Percentiles rank a stretch among this genome's conserved stretches.
phyloP scores from a whole-genome alignment of 2,113 vertebrate species.

The Prietella phreatophila region DNA sequence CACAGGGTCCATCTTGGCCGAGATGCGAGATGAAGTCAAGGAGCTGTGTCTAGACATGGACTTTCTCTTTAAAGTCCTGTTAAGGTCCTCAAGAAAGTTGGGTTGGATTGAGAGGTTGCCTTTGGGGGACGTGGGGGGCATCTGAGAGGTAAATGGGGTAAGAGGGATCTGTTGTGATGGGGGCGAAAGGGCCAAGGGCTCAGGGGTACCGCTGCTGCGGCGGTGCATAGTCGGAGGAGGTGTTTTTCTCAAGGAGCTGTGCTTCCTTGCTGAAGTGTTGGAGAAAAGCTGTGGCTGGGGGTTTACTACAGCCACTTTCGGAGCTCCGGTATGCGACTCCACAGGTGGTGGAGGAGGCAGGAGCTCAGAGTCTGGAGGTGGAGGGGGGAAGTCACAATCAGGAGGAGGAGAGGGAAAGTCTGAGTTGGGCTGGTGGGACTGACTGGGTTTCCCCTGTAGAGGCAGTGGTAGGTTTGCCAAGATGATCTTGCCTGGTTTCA shows the following conservation, averaged over 20 bases:
- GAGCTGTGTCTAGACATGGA: slow-evolving; percentile 92
- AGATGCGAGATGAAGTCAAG: slow-evolving; percentile 79
- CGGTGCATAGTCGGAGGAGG: slow-evolving; percentile 81
- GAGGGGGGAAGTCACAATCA: slow-evolving; percentile 71
- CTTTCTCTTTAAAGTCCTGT: slow-evolving; percentile 95
- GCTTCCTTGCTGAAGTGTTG: slow-evolving; percentile 74
- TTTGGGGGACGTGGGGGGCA: slow-evolving; percentile 88
- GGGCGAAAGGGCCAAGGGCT: slow-evolving; percentile 64
- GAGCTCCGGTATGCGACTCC: slow-evolving; percentile 81
- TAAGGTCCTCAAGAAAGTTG: slow-evolving; percentile 95
- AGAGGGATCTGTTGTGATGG: slow-evolving; percentile 70
- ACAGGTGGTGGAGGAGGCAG: slow-evolving; percentile 82
- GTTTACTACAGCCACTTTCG: slow-evolving; percentile 90
- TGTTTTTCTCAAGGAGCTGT: slow-evolving; percentile 82
- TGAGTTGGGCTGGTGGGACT: slow-evolving; percentile 65
- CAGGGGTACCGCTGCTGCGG: slow-evolving; percentile 80
- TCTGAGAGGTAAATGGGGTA: slow-evolving; percentile 64
- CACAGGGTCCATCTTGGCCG: slow-evolving; percentile 80
- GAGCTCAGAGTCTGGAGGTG: slow-evolving; percentile 85
- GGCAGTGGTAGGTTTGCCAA: slow-evolving; percentile 82
- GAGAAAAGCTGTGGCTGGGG: slow-evolving; percentile 83
- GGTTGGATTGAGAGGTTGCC: slow-evolving; percentile 85
- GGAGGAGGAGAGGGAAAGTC: slow-evolving; percentile 87
- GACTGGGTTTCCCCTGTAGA: slow-evolving; percentile 73
- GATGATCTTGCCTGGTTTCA: slow-evolving; percentile 92